Base-by-base conservation (phyloP, 2,113 vertebrate genomes). In the Chroicocephalus ridibundus region DNA sequence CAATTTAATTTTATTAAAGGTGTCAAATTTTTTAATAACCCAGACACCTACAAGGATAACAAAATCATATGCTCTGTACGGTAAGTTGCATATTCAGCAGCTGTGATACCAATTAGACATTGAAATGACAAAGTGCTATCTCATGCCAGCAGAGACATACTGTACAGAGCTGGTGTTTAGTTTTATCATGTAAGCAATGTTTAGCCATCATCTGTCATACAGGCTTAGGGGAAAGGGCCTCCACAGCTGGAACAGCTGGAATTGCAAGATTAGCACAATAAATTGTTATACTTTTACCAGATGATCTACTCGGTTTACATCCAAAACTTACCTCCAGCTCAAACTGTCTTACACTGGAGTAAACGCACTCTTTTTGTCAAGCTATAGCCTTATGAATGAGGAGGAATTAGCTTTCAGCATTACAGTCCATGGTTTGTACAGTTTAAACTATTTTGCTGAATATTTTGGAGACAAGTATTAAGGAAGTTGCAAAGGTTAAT, bases 61-160 rank as follows among this genome's bases (percentile, higher is more conserved):
- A 90, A 92, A 94, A 57, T 79, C 80, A 65, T 34, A 78, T 84
- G 74, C 74, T 86, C 81, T 79, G 14, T 47, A 76, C 0, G 0
- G 64, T 88, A 88, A 88, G 91, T 44, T 84, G 80, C 74, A 84
- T 82, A 79, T 91, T 96, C 94, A 94, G 95, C 88, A 88, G 91
- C 80, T 71, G 74, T 42, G 61, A 82, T 72, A 71, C 49, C 91
- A 91, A 95, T 92, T 94, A 96, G 91, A 84, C 12, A 2, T 2
- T 82, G 86, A 94, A 94, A 93, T 91, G 91, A 96, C 80, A 60
- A 96, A 95, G 57, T 85, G 86, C 88, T 92, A 57, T 92, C 83
- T 96, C 57, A 65, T 4, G 22, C 82, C 94, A 95, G 88, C 74
- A 89, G 70, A 96, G 77, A 76, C 77, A 76, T 32, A 79, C 44